Base-by-base conservation (phyloP, 1,140 invertebrate species). In the Glossosoma conforme region DNA sequence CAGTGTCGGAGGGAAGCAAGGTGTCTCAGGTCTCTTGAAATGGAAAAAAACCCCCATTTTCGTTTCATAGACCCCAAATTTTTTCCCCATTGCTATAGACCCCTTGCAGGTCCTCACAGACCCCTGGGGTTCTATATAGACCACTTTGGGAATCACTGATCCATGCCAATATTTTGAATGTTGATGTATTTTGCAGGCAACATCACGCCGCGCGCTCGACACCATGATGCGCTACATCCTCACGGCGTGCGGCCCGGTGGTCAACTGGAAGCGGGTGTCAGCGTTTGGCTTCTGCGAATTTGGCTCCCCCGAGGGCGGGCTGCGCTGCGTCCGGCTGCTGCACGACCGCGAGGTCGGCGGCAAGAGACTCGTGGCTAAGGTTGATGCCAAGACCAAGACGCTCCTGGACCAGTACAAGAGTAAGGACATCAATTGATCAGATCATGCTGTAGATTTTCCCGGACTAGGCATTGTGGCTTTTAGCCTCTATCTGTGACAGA, bases 251-350 rank as follows among this genome's bases (percentile, higher is more conserved):
- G 97, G 97, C 1, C 85, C 89, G 56, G 92, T 98, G 17, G 73
- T 93, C 2, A 93, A 87, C 60, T 99, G 97, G 97, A 98, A 98
- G 70, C 79, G 96, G 58, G 93, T 98, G 6, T 93, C 97, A 69
- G 94, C 91, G 8, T 99, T 99, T 77, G 97, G 96, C 17, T 99
- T 99, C 75, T 98, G 96, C 77, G 97, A 99, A 75, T 77, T 61
- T 86, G 78, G 89, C 82, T 87, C 91, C 47, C 94, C 95, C 14
- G 93, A 97, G 75, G 90, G 93, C 1, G 97, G 94, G 18, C 76
- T 98, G 44, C 77, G 95, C 59, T 94, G 95, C 59, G 93, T 99
- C 45, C 75, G 96, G 43, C 73, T 99, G 46, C 76, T 99, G 6
- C 94, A 98, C 74, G 93, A 97, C 60, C 85, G 93, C 69, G 84